Evolutionary conservation across 2,888 invertebrate species (phyloP), one percentile per base, ranked within the genome.

Genomic region (Tinea semifulvella): DNA sequence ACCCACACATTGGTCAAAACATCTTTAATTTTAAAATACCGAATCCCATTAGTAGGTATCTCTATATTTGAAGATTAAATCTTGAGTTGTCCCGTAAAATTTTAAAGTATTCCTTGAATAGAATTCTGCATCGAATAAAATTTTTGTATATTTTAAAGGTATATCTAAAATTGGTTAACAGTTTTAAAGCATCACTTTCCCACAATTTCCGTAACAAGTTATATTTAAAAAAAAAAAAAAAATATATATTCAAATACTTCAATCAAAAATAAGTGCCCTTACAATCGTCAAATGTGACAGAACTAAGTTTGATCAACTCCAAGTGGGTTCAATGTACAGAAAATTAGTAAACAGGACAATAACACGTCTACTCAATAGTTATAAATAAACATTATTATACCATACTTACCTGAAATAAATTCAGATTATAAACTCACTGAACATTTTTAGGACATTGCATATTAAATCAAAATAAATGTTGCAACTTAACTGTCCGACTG

Each of bases 271-370:
- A 27, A 31, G 14, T 31, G 31, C 14, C n/a, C n/a, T 31, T 31
- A 14, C 31, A 31, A 13, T n/a, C 13, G 31, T 7, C 25, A 22
- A 22, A 22, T 22, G 6, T 8, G 38, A 38, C 14, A 4, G 6
- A 6, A 38, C 48, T 54, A 56, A 61, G 60, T 57, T 57, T 59
- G 58, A 62, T 63, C 59, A 65, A 56, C 60, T 52, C 49, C 48
- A 44, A 36, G 18, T 45, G 52, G 47, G 66, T 64, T 68, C 63
- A 66, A 63, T 53, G 67, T 27, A 16, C 42, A n/a, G 2, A 42
- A 27, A 18, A 27, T 17, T 17, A 27, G 17, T 42, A 42, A 42
- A 42, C 42, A 42, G 13, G 27, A 7, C 27, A 42, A 42, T 42
- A 28, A 28, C 11, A 42, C 16, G 42, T 42, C 8, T 11, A 28